Evolutionary conservation across 2,888 invertebrate species (phyloP).

Genomic region (Athalia cordata): DNA sequence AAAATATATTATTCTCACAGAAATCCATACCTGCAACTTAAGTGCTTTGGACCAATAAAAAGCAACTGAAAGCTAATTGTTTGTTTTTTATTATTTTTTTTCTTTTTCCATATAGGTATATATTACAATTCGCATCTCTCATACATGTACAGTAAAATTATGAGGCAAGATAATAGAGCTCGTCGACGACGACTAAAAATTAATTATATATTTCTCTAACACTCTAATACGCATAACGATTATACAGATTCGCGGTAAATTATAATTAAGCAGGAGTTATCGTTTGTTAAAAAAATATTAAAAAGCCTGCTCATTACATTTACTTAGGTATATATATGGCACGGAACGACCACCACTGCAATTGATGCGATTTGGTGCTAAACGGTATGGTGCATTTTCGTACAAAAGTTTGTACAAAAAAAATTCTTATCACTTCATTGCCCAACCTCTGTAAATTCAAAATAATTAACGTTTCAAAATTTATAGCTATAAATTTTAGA

Average conservation of each 20-base stretch:
- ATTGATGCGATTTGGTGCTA: constrained; percentile 29
- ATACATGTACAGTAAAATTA: constrained; percentile 30
- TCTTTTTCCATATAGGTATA: constrained; percentile 2
- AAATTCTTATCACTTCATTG: constrained; percentile 24
- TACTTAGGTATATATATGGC: constrained; percentile 26
- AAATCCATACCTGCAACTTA: neutral
- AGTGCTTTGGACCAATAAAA: no score
- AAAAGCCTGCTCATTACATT: constrained; percentile 1
- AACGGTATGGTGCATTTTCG: constrained; percentile 35
- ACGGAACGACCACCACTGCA: constrained; percentile 25
- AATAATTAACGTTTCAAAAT: neutral
- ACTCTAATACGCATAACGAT: constrained; percentile 27
- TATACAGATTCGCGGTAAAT: constrained; percentile 1
- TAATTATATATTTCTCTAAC: neutral
- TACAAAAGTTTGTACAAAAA: neutral
- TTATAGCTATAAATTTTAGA: neutral
- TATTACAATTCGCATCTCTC: constrained; percentile 28
- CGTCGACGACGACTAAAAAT: constrained; percentile 16
- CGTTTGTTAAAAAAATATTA: neutral
- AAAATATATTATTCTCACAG: constrained; percentile 1
- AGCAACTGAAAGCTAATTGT: neutral
- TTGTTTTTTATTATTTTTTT: constrained; percentile 9
- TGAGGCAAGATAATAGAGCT: constrained; percentile 28
- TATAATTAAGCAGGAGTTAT: constrained; percentile 7
- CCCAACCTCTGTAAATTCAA: neutral